Conservation (phyloP, 2,888 invertebrate genomes). For the Rhamnusium bicolor region DNA sequence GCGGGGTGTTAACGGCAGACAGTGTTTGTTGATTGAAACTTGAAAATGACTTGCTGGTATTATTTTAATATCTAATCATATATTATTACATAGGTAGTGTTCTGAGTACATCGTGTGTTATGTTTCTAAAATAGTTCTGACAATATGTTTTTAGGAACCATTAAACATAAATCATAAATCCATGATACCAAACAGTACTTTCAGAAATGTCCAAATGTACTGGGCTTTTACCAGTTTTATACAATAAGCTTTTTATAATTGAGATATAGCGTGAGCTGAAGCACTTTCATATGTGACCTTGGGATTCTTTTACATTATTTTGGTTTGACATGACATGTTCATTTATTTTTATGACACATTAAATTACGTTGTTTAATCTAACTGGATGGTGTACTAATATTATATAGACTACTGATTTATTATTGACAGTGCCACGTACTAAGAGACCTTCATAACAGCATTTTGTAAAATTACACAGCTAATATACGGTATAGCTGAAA, state of each 20-base stretch:
- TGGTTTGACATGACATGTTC: constrained; percentile 26
- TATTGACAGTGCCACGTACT: background rate
- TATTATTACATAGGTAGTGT: too few relatives aligned
- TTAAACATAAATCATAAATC: constrained; percentile 21
- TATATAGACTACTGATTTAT: background rate
- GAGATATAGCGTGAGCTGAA: constrained; percentile 32
- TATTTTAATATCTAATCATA: too few relatives aligned
- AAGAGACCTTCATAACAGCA: too few relatives aligned
- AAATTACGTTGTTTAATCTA: background rate
- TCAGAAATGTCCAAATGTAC: background rate
- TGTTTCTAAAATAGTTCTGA: too few relatives aligned
- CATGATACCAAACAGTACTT: constrained; percentile 5
- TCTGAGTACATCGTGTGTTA: too few relatives aligned
- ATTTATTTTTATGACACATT: constrained; percentile 14
- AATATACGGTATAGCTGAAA: too few relatives aligned
- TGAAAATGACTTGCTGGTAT: too few relatives aligned
- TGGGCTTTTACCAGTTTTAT: constrained; percentile 13
- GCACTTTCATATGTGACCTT: constrained; percentile 28
- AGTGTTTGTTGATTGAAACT: too few relatives aligned
- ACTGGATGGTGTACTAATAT: background rate
- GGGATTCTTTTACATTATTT: constrained; percentile 24
- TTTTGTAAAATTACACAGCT: too few relatives aligned
- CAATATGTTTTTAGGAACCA: too few relatives aligned
- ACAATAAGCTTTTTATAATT: constrained; percentile 33
- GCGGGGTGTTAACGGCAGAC: too few relatives aligned